phyloP scores from a whole-genome alignment of 53 echinoderm and acorn worm species.

The Zoroaster sp. region DNA sequence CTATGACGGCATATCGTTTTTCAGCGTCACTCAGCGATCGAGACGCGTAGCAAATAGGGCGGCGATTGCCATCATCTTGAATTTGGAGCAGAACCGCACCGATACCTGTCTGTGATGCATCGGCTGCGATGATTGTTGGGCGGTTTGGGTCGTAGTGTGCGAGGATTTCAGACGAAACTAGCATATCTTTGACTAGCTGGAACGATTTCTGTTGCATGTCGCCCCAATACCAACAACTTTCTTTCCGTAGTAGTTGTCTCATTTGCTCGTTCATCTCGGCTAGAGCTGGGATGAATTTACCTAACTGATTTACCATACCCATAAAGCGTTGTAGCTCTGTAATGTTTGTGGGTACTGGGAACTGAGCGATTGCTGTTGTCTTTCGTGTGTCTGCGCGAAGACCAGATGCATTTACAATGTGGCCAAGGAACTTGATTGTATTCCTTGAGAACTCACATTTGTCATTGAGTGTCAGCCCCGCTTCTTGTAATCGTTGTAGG shows the following conservation, averaged over 20 bases:
- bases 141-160: slow-evolving; percentile 40
- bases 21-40: slow-evolving; percentile 50
- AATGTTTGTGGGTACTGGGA: slow-evolving; percentile 45
- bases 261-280: slow-evolving; percentile 44
- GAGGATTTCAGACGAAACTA: slow-evolving; percentile 30
- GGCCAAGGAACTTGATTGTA: slow-evolving; percentile 53
- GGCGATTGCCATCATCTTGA: slow-evolving; percentile 44
- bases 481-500: slow-evolving; percentile 15
- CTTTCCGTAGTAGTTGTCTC: slow-evolving; percentile 54
- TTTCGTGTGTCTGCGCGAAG: slow-evolving; percentile 41
- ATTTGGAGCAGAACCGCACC: slow-evolving; percentile 56
- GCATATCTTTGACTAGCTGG: slow-evolving; percentile 17
- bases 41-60: slow-evolving; percentile 65
- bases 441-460: slow-evolving; percentile 12
- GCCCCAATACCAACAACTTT: slow-evolving; percentile 59
- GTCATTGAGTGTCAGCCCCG: slow-evolving; percentile 38
- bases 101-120: slow-evolving; percentile 53
- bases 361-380: slow-evolving; percentile 40
- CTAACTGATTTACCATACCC: slow-evolving; percentile 72
- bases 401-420: slow-evolving; percentile 46
- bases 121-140: slow-evolving; percentile 59
- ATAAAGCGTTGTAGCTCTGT: slow-evolving; percentile 63
- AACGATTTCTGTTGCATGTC: slow-evolving; percentile 43
- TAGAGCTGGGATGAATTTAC: slow-evolving; percentile 60
- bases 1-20: slow-evolving; percentile 36